Evolutionary conservation across 2,113 vertebrate species (phyloP).

Genomic region (Lamprotornis superbus): DNA sequence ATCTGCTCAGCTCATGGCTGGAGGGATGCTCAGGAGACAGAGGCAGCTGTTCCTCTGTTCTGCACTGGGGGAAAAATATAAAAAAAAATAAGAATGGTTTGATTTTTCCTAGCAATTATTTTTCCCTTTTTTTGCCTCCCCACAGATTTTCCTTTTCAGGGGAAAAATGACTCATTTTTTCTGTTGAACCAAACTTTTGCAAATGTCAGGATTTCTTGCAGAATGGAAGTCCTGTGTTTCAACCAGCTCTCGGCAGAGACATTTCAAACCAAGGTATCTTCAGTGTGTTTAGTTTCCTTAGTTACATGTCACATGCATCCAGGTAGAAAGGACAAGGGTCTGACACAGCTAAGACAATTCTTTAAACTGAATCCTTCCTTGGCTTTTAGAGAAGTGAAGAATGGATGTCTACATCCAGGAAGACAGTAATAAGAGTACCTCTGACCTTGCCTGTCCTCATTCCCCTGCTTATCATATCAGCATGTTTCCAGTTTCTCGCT

Average conservation of each 20-base stretch:
- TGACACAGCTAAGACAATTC: neutral
- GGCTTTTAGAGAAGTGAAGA: neutral
- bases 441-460: neutral
- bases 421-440: neutral
- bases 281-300: constrained; percentile 45
- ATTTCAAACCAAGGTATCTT: constrained; percentile 44
- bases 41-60: constrained; percentile 27
- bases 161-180: neutral
- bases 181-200: constrained; percentile 1
- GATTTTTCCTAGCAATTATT: neutral
- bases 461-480: neutral
- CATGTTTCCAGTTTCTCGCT: constrained; percentile 5
- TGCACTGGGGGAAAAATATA: neutral
- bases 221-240: neutral
- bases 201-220: constrained; percentile 9
- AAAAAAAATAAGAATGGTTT: neutral
- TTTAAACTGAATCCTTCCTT: constrained; percentile 5
- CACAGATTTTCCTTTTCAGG: neutral
- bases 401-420: neutral
- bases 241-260: neutral
- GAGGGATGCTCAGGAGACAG: neutral
- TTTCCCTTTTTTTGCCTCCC: neutral
- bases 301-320: constrained; percentile 13
- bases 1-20: neutral
- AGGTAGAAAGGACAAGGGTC: neutral